These are phyloP conservation scores for Tenualosa thibaudeaui DNA, from an alignment of 2,797 vertebrate species.

Conservation along the genomic window DNA sequence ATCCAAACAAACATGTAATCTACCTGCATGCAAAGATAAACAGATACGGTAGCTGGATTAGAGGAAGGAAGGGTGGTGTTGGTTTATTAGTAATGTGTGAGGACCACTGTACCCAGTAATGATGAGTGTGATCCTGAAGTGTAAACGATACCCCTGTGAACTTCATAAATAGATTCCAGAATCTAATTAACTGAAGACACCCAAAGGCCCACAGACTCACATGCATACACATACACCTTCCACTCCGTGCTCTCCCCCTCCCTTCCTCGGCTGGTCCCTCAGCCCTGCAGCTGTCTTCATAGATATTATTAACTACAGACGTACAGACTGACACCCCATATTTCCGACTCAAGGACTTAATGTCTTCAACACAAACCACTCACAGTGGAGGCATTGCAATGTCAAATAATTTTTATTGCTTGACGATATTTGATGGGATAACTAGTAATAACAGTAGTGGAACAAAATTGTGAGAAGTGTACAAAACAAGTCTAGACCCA, in stretches of 20 bases:
- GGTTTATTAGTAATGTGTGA: not conserved
- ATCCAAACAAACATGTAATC: not conserved
- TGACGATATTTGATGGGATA: not conserved
- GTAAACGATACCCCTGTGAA: conserved; percentile 76
- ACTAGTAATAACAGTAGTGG: not conserved
- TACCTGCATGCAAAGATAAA: not conserved
- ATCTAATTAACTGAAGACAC: conserved; percentile 77
- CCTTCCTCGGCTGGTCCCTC: not conserved
- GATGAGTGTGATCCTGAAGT: conserved; percentile 51
- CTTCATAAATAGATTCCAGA: conserved; percentile 75
- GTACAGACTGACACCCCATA: conserved; percentile 45
- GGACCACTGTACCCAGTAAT: conserved; percentile 39
- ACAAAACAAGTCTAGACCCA: not conserved
- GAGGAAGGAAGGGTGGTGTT: not conserved
- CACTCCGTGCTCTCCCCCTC: conserved; percentile 22
- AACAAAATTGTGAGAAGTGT: not conserved
- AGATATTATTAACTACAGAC: conserved; percentile 68
- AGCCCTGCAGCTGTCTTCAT: conserved; percentile 63
- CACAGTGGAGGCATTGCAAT: not conserved
- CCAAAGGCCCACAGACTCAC: conserved; percentile 45
- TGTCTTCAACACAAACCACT: conserved; percentile 23
- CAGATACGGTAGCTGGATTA: not conserved
- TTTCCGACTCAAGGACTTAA: conserved; percentile 37
- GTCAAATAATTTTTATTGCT: not conserved
- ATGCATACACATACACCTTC: conserved; percentile 38